A percentile compares a stretch with the other conserved stretches of the same genome.
Evolutionary conservation across 1,140 invertebrate genomes (phyloP).

Genomic region (Macrotrachela quadricornifera): DNA sequence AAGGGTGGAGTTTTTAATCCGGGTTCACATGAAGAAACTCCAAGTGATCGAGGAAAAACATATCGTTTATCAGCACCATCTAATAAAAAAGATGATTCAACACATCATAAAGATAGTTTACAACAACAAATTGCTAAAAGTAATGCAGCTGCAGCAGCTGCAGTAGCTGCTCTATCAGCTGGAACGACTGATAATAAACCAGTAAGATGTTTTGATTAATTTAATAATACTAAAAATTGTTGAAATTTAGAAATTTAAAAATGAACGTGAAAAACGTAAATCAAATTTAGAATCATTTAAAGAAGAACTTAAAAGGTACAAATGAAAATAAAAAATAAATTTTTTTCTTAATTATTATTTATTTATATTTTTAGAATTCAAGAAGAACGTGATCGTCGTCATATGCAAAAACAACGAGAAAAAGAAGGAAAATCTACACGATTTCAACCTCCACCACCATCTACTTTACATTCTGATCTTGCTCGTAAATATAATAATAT

Average conservation of each 20-base stretch:
- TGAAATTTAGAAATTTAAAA: constrained; percentile 45
- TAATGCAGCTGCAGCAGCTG: constrained; percentile 12
- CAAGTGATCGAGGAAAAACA: background rate
- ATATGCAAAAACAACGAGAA: background rate
- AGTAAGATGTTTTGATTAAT: constrained; percentile 27
- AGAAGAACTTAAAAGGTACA: constrained; percentile 38
- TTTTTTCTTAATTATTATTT: background rate
- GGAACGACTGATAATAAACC: constrained; percentile 9
- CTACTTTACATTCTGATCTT: background rate
- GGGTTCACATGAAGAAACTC: background rate
- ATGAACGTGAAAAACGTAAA: constrained; percentile 57
- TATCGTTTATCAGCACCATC: background rate
- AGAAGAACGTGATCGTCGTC: constrained; percentile 4
- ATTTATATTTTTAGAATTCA: constrained; percentile 8
- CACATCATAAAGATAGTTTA: constrained; percentile 47
- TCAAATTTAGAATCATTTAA: constrained; percentile 91
- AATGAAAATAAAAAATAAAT: background rate
- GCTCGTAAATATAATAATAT: background rate
- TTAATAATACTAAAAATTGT: background rate
- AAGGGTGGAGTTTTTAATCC: constrained; percentile 89
- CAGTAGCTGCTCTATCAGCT: constrained; percentile 17
- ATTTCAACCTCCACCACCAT: background rate
- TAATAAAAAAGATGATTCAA: background rate
- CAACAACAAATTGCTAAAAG: constrained; percentile 23
- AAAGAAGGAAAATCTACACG: background rate